Percentiles rank a stretch among this genome's conserved stretches.
Evolutionary conservation across 2,113 vertebrate genomes (phyloP).

Genomic region (Ramphastos sulfuratus): DNA sequence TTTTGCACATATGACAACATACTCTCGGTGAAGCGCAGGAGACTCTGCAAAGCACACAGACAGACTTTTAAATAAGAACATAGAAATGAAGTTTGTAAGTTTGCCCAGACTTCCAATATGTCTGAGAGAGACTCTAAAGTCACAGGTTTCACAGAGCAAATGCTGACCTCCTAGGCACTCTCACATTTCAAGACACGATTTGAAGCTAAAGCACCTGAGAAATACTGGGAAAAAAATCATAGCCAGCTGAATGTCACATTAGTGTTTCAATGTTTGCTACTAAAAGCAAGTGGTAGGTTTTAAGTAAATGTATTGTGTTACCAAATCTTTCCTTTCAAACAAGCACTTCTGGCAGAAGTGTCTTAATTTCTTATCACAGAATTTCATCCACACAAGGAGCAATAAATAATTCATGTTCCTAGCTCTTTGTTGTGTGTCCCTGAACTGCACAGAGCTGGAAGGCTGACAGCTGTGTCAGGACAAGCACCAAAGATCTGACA

Average conservation of each 20-base stretch:
- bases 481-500: conserved; percentile 83
- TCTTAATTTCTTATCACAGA: conserved; percentile 85
- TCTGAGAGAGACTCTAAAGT: background rate
- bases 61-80: background rate
- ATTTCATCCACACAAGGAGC: conserved; percentile 78
- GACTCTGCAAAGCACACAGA: background rate
- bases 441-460: conserved; percentile 78
- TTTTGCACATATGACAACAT: background rate
- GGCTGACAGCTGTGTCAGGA: conserved; percentile 87
- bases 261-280: conserved; percentile 31
- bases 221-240: conserved; percentile 24
- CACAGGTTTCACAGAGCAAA: background rate
- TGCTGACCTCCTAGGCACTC: background rate
- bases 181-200: background rate
- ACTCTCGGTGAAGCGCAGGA: background rate
- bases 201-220: conserved; percentile 9
- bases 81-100: background rate
- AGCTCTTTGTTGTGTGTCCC: conserved; percentile 83
- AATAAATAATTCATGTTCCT: conserved; percentile 87
- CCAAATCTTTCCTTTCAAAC: conserved; percentile 73
- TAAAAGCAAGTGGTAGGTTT: conserved; percentile 35
- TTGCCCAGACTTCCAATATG: background rate
- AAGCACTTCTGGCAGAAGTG: conserved; percentile 77
- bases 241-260: background rate
- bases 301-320: conserved; percentile 57